Evolutionary conservation across 2,113 vertebrate species (phyloP), one percentile per base, ranked within the genome.

Genomic region (Alectura lathami): DNA sequence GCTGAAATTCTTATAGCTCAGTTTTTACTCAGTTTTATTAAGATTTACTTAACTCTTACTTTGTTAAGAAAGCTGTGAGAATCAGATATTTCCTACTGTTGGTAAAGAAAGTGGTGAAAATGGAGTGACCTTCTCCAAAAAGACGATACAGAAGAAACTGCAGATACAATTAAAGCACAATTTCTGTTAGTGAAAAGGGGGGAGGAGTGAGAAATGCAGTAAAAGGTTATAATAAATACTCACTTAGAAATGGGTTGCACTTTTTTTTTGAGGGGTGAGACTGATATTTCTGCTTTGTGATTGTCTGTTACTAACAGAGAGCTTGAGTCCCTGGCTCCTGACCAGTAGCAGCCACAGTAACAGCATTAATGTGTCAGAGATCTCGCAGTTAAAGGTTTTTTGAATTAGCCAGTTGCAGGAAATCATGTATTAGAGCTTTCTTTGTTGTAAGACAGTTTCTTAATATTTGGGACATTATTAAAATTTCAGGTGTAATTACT

Each of bases 271-370:
- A 50, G 8, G 51, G 24, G 30, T 27, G 30, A 72, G 42, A 64
- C 29, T 57, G 40, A 23, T 92, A 59, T 17, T 63, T 86, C 26
- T 75, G 26, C 80, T 92, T 26, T 89, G 17, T 88, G 73, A 76
- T 88, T 88, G 45, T 67, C 74, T 86, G 59, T 90, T 78, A 42
- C 70, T 94, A 78, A 47, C 47, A 48, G 79, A 91, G 64, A 81
- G 74, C 53, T 72, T 66, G 43, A 75, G 92, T 93, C 72, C 29
- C 64, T 73, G 36, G 45, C 56, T 94, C 26, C 75, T 68, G 84
- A 70, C 47, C 21, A 30, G 32, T 23, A 42, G 34, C 74, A 93
- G 45, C 26, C 24, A 47, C 42, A 79, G 15, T 53, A 73, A 66
- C 42, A 78, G 48, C 40, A 86, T 89, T 70, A 38, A 18, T 36